Base-by-base conservation (phyloP, 2,888 invertebrate species). In the Trichopoda pennipes region DNA sequence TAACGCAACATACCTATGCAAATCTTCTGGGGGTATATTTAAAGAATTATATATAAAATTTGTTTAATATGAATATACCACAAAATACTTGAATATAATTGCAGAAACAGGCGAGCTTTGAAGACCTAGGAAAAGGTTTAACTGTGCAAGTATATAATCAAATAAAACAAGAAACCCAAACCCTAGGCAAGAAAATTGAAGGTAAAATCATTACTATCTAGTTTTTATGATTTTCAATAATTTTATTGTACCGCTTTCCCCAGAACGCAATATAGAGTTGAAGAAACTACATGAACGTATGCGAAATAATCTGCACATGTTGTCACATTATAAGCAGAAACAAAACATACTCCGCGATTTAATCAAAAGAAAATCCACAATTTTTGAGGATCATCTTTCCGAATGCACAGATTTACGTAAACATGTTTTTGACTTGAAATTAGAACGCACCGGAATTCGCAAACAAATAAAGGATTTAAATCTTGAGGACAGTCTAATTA, bases 151-250 rank as follows among this genome's bases (percentile, higher is more conserved):
- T 89, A 63, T 90, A 86, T 70, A 87, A 89, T 17, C 74, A 81
- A 35, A 66, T 89, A 3, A 87, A 89, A 70, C 88, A 87, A 2
- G 87, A 90, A 79, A 86, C 86, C 0, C 80, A 86, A 19, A 83
- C 86, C 12, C 70, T 90, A 38, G 85, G 82, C 8, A 89, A 90
- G 64, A 89, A 90, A 85, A 86, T 89, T n/a, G 90, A 90, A 86
- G 90, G 90, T 89, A 64, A 9, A 28, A 14, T 6, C 8, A 58
- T 12, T 8, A 35, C 16, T 17, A 23, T 8, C 2, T 49, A 38
- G 10, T 12, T 38, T 38, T 38, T 6, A 12, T 12, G 38, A 38
- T 38, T 12, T 38, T 12, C 3, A 17, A 8, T 7, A 19, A 47
- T 17, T 47, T 17, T 49, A 19, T 49, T 17, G 2, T 12, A n/a